phyloP scores from a whole-genome alignment of 92 coral and sea anemone species.

The Galaxea fascicularis region DNA sequence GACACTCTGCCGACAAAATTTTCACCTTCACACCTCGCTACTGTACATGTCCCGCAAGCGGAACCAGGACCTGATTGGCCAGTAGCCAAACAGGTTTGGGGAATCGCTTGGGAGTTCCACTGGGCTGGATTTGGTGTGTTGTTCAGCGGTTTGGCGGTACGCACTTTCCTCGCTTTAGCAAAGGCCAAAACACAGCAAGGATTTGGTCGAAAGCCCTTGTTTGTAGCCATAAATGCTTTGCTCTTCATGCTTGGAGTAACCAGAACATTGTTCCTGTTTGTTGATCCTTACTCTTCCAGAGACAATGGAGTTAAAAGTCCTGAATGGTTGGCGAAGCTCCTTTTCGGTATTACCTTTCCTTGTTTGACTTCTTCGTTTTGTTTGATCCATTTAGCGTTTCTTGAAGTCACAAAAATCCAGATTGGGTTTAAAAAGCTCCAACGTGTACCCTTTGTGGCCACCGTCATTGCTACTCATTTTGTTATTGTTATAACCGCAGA shows the following conservation, averaged over 20 bases:
- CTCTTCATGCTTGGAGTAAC: conserved; percentile 67
- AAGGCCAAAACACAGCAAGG: conserved; percentile 20
- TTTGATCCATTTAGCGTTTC: conserved; percentile 76
- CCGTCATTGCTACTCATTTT: conserved; percentile 69
- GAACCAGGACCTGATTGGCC: conserved; percentile 94
- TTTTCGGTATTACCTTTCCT: conserved; percentile 77
- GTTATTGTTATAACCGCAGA: conserved; percentile 58
- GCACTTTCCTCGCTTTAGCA: conserved; percentile 56
- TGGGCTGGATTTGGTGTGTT: conserved; percentile 80
- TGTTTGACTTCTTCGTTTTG: conserved; percentile 83
- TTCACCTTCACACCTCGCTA: not conserved
- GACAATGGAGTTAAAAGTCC: conserved; percentile 57
- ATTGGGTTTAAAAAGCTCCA: conserved; percentile 59
- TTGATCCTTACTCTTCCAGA: conserved; percentile 74
- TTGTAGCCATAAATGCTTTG: conserved; percentile 63
- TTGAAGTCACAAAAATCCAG: conserved; percentile 76
- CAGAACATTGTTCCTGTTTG: conserved; percentile 66
- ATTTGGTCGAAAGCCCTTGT: conserved; percentile 59
- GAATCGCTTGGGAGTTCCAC: conserved; percentile 81
- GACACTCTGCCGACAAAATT: not conserved
- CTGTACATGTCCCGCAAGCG: conserved; percentile 47
- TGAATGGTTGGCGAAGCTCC: conserved; percentile 26
- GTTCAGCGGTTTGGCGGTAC: conserved; percentile 68
- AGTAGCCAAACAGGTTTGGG: conserved; percentile 78
- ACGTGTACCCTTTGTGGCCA: conserved; percentile 57